Conservation (phyloP, 2,888 invertebrate species). For the Danaus chrysippus region DNA sequence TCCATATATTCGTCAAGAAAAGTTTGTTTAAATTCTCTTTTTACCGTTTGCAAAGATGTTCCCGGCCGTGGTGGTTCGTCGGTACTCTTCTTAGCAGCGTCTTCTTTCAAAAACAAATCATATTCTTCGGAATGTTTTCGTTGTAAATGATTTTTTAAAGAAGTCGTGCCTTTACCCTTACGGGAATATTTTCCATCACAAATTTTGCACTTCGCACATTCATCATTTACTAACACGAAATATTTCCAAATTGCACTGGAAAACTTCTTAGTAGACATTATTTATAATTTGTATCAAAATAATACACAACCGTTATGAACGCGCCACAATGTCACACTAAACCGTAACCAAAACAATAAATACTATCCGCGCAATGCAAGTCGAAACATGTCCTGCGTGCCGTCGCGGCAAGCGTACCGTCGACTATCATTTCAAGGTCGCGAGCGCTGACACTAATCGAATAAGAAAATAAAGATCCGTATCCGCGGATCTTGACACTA, state of each 20-base stretch:
- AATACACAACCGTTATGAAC: too few relatives aligned
- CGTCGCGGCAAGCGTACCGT: too few relatives aligned
- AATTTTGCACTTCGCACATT: slow-evolving; percentile 13
- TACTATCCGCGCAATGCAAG: too few relatives aligned
- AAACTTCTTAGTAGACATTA: too few relatives aligned
- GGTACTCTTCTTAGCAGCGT: slow-evolving; percentile 14
- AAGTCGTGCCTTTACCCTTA: slow-evolving; percentile 14
- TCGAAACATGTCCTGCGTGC: too few relatives aligned
- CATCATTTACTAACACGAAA: too few relatives aligned
- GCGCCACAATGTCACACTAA: too few relatives aligned
- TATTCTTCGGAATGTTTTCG: slow-evolving; percentile 3
- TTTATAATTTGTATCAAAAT: too few relatives aligned
- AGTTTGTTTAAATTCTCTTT: slow-evolving; percentile 12
- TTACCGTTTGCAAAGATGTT: slow-evolving; percentile 15
- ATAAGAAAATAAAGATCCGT: neutral
- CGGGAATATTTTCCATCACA: slow-evolving; percentile 16
- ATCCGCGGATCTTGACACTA: neutral
- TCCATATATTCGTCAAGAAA: slow-evolving; percentile 16
- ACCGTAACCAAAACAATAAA: too few relatives aligned
- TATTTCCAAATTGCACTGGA: too few relatives aligned
- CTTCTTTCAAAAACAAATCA: slow-evolving; percentile 4
- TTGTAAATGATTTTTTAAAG: slow-evolving; percentile 13
- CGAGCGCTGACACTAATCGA: too few relatives aligned
- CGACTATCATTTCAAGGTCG: too few relatives aligned
- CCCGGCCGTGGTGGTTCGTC: slow-evolving; percentile 14